phyloP scores from a whole-genome alignment of 2,888 invertebrate species.

The Nycteola revayana region DNA sequence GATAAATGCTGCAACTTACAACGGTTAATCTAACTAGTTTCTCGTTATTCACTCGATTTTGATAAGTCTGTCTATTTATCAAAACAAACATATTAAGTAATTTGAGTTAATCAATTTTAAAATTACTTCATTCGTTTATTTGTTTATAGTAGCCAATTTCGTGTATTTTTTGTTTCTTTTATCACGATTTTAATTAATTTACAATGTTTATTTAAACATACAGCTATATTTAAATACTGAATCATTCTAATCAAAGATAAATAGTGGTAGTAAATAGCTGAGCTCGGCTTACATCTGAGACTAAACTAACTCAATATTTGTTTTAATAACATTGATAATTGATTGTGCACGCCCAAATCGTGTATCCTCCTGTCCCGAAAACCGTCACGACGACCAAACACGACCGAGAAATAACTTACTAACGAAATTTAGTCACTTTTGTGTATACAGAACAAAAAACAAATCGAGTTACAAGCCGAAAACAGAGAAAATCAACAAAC shows the following conservation, averaged over 20 bases:
- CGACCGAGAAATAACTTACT: conserved; percentile 54
- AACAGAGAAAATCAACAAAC: conserved; percentile 80
- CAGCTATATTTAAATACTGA: conserved; percentile 20
- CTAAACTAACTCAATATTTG: conserved; percentile 75
- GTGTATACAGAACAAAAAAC: conserved; percentile 68
- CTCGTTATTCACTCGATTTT: conserved; percentile 28
- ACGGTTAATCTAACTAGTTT: conserved; percentile 34
- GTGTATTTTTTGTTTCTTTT: background rate
- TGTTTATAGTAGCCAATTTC: conserved; percentile 15
- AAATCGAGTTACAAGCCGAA: conserved; percentile 78
- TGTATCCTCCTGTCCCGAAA: conserved; percentile 48
- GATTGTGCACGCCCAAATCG: conserved; percentile 63
- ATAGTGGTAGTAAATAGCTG: conserved; percentile 8
- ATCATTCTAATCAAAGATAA: conserved; percentile 25
- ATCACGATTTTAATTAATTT: background rate
- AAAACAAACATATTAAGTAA: too few relatives aligned
- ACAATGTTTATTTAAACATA: conserved; percentile 1
- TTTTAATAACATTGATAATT: conserved; percentile 72
- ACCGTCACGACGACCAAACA: conserved; percentile 58
- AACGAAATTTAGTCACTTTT: conserved; percentile 77
- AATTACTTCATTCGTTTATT: conserved; percentile 24
- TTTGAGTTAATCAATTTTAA: conserved; percentile 19
- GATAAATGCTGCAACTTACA: conserved; percentile 32
- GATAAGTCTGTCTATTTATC: conserved; percentile 23
- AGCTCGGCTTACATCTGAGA: conserved; percentile 36